phyloP scores from a whole-genome alignment of 2,797 vertebrate genomes.

The Otus scops region DNA sequence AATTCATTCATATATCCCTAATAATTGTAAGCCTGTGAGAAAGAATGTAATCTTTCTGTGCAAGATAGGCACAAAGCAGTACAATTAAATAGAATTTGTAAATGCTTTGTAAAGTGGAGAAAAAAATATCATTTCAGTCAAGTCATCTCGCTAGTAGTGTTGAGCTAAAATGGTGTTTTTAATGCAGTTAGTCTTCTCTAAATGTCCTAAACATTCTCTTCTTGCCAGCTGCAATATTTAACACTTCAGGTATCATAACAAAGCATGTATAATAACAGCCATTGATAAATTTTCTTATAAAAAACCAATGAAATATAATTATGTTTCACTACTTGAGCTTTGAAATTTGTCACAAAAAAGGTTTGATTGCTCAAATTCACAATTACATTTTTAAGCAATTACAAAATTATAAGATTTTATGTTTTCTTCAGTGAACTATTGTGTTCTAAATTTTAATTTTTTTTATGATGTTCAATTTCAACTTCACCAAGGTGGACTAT shows the following conservation, averaged over 20 bases:
- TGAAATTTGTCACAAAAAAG: not conserved
- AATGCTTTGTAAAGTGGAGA: not conserved
- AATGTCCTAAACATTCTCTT: not conserved
- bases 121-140: not conserved
- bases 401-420: conserved; percentile 7
- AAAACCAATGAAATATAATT: conserved; percentile 1
- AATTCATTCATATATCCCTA: not conserved
- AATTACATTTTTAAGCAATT: not conserved
- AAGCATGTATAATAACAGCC: not conserved
- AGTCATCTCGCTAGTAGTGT: not conserved
- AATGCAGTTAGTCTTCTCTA: not conserved
- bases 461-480: not conserved
- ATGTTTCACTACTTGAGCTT: conserved; percentile 36
- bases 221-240: not conserved
- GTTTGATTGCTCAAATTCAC: not conserved
- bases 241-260: not conserved
- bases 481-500: not conserved
- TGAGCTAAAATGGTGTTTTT: not conserved
- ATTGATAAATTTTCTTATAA: conserved; percentile 21
- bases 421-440: not conserved
- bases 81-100: not conserved
- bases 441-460: conserved; percentile 6
- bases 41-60: not conserved
- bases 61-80: not conserved
- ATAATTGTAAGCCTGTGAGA: not conserved